A percentile compares a stretch with the other conserved stretches of the same genome.
phyloP scores from a whole-genome alignment of 2,888 invertebrate species.

The Homarus gammarus region DNA sequence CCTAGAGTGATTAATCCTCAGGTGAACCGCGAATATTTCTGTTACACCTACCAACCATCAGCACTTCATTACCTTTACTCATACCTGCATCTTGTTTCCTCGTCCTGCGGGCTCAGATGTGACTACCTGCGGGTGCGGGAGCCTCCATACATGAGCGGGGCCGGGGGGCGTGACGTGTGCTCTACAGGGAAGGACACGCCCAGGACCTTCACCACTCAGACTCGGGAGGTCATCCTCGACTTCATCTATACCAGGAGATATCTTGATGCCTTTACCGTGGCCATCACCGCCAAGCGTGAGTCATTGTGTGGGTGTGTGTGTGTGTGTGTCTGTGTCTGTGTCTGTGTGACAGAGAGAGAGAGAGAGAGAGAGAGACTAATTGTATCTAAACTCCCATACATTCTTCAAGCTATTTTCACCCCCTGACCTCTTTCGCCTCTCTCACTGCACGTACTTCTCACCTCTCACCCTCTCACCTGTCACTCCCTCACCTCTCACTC shows the following conservation, averaged over 20 bases:
- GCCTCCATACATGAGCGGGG: slow-evolving; percentile 67
- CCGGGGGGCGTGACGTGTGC: slow-evolving; percentile 70
- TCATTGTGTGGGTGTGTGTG: no score
- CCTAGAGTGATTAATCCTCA: background rate
- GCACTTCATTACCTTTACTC: no score
- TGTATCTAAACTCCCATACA: no score
- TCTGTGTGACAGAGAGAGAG: background rate
- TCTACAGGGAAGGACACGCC: slow-evolving; percentile 37
- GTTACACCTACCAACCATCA: no score
- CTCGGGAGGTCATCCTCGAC: slow-evolving; percentile 67
- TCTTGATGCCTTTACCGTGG: slow-evolving; percentile 61
- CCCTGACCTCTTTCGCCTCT: no score
- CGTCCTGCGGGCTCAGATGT: slow-evolving; percentile 42
- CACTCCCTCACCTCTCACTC: background rate
- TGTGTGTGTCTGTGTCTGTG: no score
- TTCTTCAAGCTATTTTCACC: no score
- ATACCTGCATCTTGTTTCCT: background rate
- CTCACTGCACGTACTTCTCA: background rate
- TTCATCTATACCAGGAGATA: slow-evolving; percentile 67
- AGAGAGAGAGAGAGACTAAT: background rate
- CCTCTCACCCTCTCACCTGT: background rate
- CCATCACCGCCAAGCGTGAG: slow-evolving; percentile 71
- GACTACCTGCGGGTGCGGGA: slow-evolving; percentile 73
- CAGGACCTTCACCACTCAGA: slow-evolving; percentile 58
- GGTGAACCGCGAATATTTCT: no score